These are phyloP conservation scores for Alectura lathami DNA, from an alignment of 2,113 vertebrate species.

Conservation along the genomic window DNA sequence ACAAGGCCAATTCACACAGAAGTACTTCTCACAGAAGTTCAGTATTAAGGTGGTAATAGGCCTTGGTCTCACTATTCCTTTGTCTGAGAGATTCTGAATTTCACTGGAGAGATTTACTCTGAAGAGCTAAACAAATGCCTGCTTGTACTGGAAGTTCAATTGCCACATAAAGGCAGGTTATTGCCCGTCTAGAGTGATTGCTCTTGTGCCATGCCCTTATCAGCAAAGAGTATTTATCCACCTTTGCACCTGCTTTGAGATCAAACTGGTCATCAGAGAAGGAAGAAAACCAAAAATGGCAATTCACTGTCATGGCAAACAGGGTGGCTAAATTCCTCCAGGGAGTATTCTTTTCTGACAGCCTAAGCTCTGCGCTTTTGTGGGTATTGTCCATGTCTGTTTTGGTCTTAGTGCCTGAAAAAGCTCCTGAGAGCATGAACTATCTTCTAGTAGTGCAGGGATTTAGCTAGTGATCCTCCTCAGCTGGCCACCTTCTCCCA, in stretches of 20 bases:
- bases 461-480: neutral
- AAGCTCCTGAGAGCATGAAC: neutral
- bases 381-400: neutral
- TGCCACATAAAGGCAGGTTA: neutral
- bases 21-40: neutral
- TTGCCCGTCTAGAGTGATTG: neutral
- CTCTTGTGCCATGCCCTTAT: neutral
- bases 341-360: neutral
- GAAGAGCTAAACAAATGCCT: slow-evolving; percentile 4
- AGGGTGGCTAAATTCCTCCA: neutral
- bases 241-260: neutral
- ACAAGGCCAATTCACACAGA: neutral
- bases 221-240: neutral
- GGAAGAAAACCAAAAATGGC: neutral
- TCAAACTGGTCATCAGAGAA: neutral
- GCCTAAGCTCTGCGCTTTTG: neutral
- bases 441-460: neutral
- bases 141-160: neutral
- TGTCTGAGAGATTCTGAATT: neutral
- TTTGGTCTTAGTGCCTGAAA: neutral
- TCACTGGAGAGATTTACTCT: neutral
- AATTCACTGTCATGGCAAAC: neutral
- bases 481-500: neutral
- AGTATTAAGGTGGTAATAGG: neutral
- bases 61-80: neutral